Evolutionary conservation across 1,140 invertebrate genomes (phyloP), one percentile per base, ranked within the genome.

Genomic region (Latrodectus geometricus): DNA sequence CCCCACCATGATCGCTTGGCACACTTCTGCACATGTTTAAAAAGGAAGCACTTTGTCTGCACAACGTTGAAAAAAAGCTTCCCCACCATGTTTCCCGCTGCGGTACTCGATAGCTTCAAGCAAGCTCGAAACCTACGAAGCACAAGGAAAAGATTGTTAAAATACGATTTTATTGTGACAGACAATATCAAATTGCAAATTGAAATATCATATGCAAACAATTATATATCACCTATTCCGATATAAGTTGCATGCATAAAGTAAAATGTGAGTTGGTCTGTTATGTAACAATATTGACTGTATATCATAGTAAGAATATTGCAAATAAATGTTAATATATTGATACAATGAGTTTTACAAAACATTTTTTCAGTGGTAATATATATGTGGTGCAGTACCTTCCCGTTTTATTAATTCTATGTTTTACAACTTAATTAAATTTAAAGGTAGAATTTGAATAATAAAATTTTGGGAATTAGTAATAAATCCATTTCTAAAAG

Each of bases 21-120:
- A 91, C 97, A 98, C 0, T 95, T 91, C 87, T 94, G 94, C 87
- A 95, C 94, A 0, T 93, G 93, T 89, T 96, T 96, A 15, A 98
- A 91, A 0, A 96, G 93, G 91, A 98, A 98, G 90, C 97, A 98
- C 89, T 97, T 96, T 0, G 95, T 97, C 90, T 97, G 96, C 4
- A 98, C 94, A 0, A 98, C 93, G 90, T 98, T 97, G 93, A 99
- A 99, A 92, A 97, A 98, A 9, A 98, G 92, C 90, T 96, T 96
- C 4, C 97, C 97, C 89, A 98, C 96, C 87, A 98, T 93, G 90
- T 97, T 96, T 0, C 97, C 95, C 0, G 96, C 94, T 7, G 95
- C 94, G 0, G 96, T 95, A 85, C 94, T 93, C 0, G 96, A 94
- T 91, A 96, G 94, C 90, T 97, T 97, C 84, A 99, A 92, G 90